A percentile compares a stretch with the other conserved stretches of the same genome.
These are phyloP conservation scores for Crypturellus undulatus DNA, from an alignment of 2,113 vertebrate species.

Conservation along the genomic window DNA sequence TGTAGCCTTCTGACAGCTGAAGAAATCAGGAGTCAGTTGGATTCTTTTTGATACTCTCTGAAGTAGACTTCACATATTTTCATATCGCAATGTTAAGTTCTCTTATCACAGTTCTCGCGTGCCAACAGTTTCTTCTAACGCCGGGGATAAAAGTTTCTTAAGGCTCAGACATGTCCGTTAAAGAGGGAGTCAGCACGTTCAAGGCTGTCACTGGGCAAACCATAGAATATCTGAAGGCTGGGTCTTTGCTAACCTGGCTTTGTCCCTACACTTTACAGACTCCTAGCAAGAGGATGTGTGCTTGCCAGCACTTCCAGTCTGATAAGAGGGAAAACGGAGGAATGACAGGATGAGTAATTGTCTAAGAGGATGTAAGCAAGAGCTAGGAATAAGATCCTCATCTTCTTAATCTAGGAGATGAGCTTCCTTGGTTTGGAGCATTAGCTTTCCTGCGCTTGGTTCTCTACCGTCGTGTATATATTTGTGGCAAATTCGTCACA, in stretches of 20 bases:
- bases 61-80: not conserved
- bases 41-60: rapidly evolving
- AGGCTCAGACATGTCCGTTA: rapidly evolving
- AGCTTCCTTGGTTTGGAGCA: rapidly evolving
- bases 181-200: rapidly evolving
- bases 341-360: not conserved
- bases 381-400: not conserved
- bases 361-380: not conserved
- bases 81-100: not conserved
- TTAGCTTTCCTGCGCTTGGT: rapidly evolving
- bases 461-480: rapidly evolving
- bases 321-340: not conserved
- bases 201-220: not conserved
- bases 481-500: rapidly evolving
- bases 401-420: not conserved
- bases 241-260: not conserved
- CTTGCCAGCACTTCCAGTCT: not conserved
- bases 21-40: not conserved
- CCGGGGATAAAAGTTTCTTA: not conserved
- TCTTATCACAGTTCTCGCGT: not conserved
- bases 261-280: too few relatives aligned
- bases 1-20: not conserved
- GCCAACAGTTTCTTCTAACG: not conserved
- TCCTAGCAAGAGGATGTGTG: not conserved
- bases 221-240: not conserved